These are phyloP conservation scores for Anser cygnoides DNA, from an alignment of 2,113 vertebrate species.

Conservation along the genomic window DNA sequence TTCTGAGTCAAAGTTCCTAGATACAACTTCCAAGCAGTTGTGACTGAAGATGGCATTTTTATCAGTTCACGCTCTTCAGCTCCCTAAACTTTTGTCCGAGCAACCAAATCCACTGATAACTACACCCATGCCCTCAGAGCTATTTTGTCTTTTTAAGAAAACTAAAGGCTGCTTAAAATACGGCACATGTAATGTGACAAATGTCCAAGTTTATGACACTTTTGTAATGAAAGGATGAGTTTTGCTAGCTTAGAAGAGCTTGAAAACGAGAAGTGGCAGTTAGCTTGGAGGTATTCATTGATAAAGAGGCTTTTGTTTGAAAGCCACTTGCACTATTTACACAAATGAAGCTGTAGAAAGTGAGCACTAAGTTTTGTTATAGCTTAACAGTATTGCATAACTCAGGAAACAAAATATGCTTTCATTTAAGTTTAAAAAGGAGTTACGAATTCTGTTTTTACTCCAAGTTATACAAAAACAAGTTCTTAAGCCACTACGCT, in stretches of 20 bases:
- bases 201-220: not conserved
- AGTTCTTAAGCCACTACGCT: not conserved
- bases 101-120: not conserved
- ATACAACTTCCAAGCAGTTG: constrained; percentile 8
- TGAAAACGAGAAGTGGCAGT: not conserved
- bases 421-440: constrained; percentile 10
- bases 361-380: not conserved
- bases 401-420: constrained; percentile 24
- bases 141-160: not conserved
- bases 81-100: not conserved
- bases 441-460: not conserved
- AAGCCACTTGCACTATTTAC: constrained; percentile 33
- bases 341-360: not conserved
- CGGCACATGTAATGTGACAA: not conserved
- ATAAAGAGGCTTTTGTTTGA: not conserved
- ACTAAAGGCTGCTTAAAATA: not conserved
- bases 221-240: not conserved
- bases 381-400: not conserved
- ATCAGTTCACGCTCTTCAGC: not conserved
- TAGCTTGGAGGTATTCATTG: not conserved
- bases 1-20: constrained; percentile 31
- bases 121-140: not conserved
- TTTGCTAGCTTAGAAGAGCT: not conserved
- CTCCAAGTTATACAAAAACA: not conserved
- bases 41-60: not conserved